Evolutionary conservation across 1,140 invertebrate genomes (phyloP).

Genomic region (Hirudo medicinalis): DNA sequence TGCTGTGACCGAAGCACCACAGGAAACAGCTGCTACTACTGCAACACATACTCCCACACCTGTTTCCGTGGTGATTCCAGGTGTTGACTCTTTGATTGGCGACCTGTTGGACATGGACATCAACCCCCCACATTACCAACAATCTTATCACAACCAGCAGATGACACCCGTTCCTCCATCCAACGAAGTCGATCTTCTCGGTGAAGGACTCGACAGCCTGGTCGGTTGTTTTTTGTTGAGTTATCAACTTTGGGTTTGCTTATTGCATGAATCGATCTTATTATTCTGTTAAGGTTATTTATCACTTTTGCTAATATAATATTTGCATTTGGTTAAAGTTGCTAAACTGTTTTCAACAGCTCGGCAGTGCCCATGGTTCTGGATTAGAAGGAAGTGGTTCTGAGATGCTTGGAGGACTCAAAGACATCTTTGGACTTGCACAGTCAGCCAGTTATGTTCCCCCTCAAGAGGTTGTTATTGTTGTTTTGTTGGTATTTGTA

Average conservation of each 20-base stretch:
- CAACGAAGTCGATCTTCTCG: slow-evolving; percentile 52
- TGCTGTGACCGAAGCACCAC: background rate
- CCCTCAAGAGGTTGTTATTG: slow-evolving; percentile 52
- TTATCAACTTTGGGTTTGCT: no score
- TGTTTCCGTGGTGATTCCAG: slow-evolving; percentile 21
- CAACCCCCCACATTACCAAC: slow-evolving; percentile 37
- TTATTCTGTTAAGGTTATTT: slow-evolving; percentile 1
- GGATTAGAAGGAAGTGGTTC: slow-evolving; percentile 11
- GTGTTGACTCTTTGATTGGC: slow-evolving; percentile 70
- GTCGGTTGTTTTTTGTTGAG: slow-evolving; percentile 33
- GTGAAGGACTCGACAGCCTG: slow-evolving; percentile 67
- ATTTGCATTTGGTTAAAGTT: background rate
- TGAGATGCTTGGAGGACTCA: slow-evolving; percentile 24
- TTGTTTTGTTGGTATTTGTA: background rate
- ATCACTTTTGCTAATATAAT: background rate
- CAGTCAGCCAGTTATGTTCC: slow-evolving; percentile 47
- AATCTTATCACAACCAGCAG: slow-evolving; percentile 23
- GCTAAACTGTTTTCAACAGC: slow-evolving; percentile 6
- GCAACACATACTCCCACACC: slow-evolving; percentile 4
- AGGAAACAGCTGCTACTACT: slow-evolving; percentile 4
- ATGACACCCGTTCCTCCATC: slow-evolving; percentile 31
- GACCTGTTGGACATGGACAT: slow-evolving; percentile 90
- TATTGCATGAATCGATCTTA: no score
- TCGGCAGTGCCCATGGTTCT: slow-evolving; percentile 14
- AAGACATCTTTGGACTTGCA: slow-evolving; percentile 48